These are phyloP conservation scores for Chelonus formosanus DNA, from an alignment of 2,888 invertebrate genomes.

Conservation along the genomic window DNA sequence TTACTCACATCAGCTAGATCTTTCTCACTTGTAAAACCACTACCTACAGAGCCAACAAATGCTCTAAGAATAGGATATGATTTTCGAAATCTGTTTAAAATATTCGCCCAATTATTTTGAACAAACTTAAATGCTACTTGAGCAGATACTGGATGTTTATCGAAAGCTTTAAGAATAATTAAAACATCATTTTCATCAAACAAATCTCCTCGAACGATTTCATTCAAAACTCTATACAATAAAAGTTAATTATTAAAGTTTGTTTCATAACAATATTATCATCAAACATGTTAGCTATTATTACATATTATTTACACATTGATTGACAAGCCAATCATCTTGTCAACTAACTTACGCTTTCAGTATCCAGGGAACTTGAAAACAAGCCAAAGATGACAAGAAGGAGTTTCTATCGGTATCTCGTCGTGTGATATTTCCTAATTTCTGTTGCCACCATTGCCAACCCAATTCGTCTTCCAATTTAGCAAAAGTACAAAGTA, in stretches of 20 bases:
- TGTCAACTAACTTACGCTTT: slow-evolving; percentile 50
- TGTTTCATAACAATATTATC: too few relatives aligned
- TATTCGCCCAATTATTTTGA: slow-evolving; percentile 52
- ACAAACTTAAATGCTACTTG: slow-evolving; percentile 52
- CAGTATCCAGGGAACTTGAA: slow-evolving; percentile 55
- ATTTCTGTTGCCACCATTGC: slow-evolving; percentile 49
- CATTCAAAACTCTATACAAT: slow-evolving; percentile 50
- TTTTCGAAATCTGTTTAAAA: slow-evolving; percentile 49
- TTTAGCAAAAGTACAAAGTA: slow-evolving; percentile 54
- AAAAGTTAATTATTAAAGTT: not conserved
- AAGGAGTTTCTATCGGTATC: slow-evolving; percentile 51
- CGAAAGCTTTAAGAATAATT: slow-evolving; percentile 51
- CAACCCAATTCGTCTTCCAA: slow-evolving; percentile 52
- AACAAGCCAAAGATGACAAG: slow-evolving; percentile 56
- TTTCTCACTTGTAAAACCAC: slow-evolving; percentile 49
- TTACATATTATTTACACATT: not conserved
- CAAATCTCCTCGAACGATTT: slow-evolving; percentile 48
- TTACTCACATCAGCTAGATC: slow-evolving; percentile 55
- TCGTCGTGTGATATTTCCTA: slow-evolving; percentile 41
- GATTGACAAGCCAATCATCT: not conserved
- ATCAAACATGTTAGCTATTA: too few relatives aligned
- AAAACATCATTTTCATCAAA: slow-evolving; percentile 49
- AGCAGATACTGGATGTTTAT: slow-evolving; percentile 54
- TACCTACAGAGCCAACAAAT: slow-evolving; percentile 51
- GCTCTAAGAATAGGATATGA: slow-evolving; percentile 50